These are phyloP conservation scores for Eurytoma californica DNA, from an alignment of 2,888 invertebrate genomes.

Conservation along the genomic window DNA sequence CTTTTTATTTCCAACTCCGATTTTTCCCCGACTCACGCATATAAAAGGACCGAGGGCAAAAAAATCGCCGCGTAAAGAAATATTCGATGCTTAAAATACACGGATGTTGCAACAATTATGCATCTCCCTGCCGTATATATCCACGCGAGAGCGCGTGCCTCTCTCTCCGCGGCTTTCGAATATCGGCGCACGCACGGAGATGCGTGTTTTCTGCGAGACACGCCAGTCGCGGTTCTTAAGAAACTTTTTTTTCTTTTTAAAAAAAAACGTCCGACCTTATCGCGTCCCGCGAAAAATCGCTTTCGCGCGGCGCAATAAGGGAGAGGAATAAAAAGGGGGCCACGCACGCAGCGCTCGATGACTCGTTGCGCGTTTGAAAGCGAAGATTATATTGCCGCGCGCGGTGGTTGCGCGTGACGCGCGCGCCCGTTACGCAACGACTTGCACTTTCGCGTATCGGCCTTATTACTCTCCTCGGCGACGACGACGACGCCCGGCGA, in stretches of 20 bases:
- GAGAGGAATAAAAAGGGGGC: not conserved
- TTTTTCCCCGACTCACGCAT: not conserved
- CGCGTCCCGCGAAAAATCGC: constrained; percentile 10
- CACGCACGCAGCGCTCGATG: constrained; percentile 9
- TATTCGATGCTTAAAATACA: constrained; percentile 34
- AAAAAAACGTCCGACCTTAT: too few relatives aligned
- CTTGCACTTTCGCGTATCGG: constrained; percentile 51
- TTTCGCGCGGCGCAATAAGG: not conserved
- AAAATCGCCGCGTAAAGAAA: constrained; percentile 2
- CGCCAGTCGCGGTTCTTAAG: too few relatives aligned
- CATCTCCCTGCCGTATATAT: not conserved
- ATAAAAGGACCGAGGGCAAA: not conserved
- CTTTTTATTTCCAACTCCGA: not conserved
- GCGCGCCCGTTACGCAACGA: constrained; percentile 45
- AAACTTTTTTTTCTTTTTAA: constrained; percentile 15
- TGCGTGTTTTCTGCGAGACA: too few relatives aligned
- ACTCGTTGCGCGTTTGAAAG: constrained; percentile 36
- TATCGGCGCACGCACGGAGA: constrained; percentile 7
- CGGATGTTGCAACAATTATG: constrained; percentile 48
- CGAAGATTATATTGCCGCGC: constrained; percentile 6
- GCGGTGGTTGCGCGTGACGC: constrained; percentile 23
- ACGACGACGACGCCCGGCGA: not conserved
- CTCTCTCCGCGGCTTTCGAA: constrained; percentile 17
- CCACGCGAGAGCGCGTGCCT: constrained; percentile 21
- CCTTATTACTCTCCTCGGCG: constrained; percentile 9